Evolutionary conservation across 2,797 vertebrate genomes (phyloP).

Genomic region (Melanotaenia boesemani): DNA sequence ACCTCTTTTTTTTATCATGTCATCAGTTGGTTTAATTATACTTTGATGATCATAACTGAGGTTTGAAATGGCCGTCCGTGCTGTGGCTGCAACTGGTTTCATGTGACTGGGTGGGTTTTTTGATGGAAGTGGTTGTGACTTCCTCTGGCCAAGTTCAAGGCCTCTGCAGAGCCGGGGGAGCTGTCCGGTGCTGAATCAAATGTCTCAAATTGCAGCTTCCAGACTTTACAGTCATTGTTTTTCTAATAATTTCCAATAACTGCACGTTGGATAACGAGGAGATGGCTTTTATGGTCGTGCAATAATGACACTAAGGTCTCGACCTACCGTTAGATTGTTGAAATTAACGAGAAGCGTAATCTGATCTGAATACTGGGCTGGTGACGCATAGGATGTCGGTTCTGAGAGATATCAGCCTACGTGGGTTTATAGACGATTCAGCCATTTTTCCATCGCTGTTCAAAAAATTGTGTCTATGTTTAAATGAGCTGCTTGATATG

Average conservation of each 20-base stretch:
- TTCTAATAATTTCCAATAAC: conserved; percentile 59
- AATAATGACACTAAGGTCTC: conserved; percentile 33
- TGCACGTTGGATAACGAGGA: conserved; percentile 23
- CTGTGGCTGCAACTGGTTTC: conserved; percentile 34
- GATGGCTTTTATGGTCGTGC: conserved; percentile 33
- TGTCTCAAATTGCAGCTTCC: conserved; percentile 50
- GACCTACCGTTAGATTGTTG: conserved; percentile 34
- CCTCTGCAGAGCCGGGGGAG: conserved; percentile 64
- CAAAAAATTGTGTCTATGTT: not conserved
- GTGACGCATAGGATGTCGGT: conserved; percentile 63
- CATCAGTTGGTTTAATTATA: conserved; percentile 51
- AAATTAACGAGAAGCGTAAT: conserved; percentile 55
- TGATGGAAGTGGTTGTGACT: conserved; percentile 22
- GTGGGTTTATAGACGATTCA: conserved; percentile 27
- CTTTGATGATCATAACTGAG: conserved; percentile 48
- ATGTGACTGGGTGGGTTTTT: conserved; percentile 38
- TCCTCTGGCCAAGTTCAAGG: conserved; percentile 48
- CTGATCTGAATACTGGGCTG: conserved; percentile 43
- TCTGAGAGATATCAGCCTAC: conserved; percentile 23
- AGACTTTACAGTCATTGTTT: conserved; percentile 56
- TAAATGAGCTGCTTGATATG: not conserved
- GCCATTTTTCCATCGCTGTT: conserved; percentile 17
- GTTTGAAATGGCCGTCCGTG: conserved; percentile 47
- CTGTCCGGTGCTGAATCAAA: conserved; percentile 72
- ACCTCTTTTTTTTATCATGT: conserved; percentile 16